Evolutionary conservation across 2,888 invertebrate species (phyloP), one percentile per base, ranked within the genome.

Genomic region (Macrophya annulata): DNA sequence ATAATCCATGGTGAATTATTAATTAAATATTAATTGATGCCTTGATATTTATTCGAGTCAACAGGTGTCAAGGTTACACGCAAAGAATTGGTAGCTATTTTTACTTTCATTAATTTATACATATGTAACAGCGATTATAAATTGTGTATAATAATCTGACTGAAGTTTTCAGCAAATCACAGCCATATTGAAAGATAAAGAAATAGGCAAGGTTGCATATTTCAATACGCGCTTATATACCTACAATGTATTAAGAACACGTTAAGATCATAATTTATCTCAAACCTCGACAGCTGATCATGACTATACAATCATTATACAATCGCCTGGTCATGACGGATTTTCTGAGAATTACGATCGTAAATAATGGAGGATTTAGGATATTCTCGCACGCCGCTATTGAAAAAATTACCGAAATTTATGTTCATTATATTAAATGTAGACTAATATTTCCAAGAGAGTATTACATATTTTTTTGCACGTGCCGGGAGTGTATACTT

Each of bases 61-160:
- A 81, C 62, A 59, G 59, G 81, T 81, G 81, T 81, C 81, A 81
- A 81, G 81, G 62, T 43, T 62, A 62, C 40, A 37, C 12, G 21
- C 21, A 62, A 5, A 79, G 51, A 55, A 51, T 55, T 55, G 17
- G 17, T 55, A 79, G 37, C 15, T 62, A 74, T 43, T 74, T 45
- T 45, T 45, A 37, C 17, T 21, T 21, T 15, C 15, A 62, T 81
- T 77, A 59, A 81, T 43, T 81, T 0, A 81, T 21, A n/a, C n/a
- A n/a, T n/a, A 21, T 68, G 15, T 68, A 37, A 25, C 37, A 68
- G 12, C 25, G 37, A 10, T 68, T 6, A 68, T 17, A 31, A 48
- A 37, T 68, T 68, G 25, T 17, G 15, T 4, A 10, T 37, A 55
- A 55, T 55, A 55, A 55, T n/a, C n/a, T 55, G n/a, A 55, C 55